A percentile compares a stretch with the other conserved stretches of the same genome.
Conservation (phyloP, 1,140 invertebrate species). For the Diachasma alloeum region DNA sequence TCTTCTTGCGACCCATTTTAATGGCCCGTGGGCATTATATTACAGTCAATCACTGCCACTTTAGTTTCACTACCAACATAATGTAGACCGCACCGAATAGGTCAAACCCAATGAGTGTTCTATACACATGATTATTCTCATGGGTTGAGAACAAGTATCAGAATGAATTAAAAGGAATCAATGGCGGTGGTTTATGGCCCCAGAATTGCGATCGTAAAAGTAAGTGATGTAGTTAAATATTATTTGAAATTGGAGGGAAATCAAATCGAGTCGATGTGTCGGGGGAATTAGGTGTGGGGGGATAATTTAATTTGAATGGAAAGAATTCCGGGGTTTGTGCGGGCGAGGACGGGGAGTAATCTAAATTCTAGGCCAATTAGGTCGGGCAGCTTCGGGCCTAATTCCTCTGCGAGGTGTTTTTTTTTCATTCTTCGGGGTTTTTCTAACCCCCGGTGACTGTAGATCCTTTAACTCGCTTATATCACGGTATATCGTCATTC, state of each 20-base stretch:
- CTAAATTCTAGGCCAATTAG: constrained; percentile 32
- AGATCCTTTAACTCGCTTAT: background rate
- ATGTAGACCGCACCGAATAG: constrained; percentile 11
- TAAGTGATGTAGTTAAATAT: background rate
- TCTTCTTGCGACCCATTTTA: constrained; percentile 20
- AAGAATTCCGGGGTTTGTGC: background rate
- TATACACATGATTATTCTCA: background rate
- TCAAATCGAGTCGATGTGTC: too few relatives aligned
- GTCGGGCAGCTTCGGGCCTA: constrained; percentile 15
- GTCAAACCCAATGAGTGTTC: background rate
- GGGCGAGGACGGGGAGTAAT: background rate
- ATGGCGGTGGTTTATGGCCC: background rate
- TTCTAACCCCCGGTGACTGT: background rate
- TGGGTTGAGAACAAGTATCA: background rate
- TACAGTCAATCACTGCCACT: constrained; percentile 28
- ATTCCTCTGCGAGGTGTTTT: background rate
- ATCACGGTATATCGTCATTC: background rate
- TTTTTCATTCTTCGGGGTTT: background rate
- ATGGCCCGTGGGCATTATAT: constrained; percentile 15
- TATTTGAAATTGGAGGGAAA: background rate
- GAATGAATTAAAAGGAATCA: background rate
- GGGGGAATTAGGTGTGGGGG: too few relatives aligned
- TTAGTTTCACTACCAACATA: constrained; percentile 30
- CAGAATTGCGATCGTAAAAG: background rate
- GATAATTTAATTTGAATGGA: background rate